phyloP scores from a whole-genome alignment of 1,140 invertebrate species.

The Wasmannia auropunctata region DNA sequence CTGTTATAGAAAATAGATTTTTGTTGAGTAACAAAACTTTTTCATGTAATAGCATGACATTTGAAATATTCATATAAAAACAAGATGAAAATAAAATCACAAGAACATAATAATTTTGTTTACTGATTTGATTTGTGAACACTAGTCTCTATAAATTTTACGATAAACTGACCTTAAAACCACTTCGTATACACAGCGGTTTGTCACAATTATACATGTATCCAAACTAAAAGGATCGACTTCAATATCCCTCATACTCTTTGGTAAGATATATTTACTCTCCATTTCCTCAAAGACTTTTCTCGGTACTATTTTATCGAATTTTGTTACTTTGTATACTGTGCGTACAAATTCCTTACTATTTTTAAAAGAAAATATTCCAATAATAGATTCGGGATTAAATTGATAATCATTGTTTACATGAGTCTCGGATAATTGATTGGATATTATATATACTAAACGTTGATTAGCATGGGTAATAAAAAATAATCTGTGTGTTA shows the following conservation, averaged over 20 bases:
- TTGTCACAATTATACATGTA: constrained; percentile 90
- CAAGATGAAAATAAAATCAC: too few relatives aligned
- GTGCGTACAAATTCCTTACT: constrained; percentile 83
- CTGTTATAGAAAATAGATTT: not conserved
- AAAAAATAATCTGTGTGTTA: constrained; percentile 89
- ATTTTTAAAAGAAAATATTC: constrained; percentile 86
- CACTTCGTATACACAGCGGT: constrained; percentile 89
- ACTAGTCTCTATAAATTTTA: not conserved
- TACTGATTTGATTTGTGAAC: not conserved
- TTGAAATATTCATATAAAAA: not conserved
- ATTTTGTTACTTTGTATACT: constrained; percentile 84
- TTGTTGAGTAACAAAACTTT: not conserved
- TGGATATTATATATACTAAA: constrained; percentile 87
- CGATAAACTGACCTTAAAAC: constrained; percentile 86
- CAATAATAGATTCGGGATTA: constrained; percentile 85
- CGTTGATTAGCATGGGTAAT: constrained; percentile 84
- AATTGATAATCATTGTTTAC: constrained; percentile 87
- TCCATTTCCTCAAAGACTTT: constrained; percentile 76
- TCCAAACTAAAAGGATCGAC: constrained; percentile 85
- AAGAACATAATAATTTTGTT: not conserved
- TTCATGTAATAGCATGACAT: not conserved
- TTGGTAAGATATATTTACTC: constrained; percentile 80
- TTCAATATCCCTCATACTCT: constrained; percentile 85
- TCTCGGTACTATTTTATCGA: constrained; percentile 72
- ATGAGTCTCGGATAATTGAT: constrained; percentile 87